Percentiles rank a stretch among this genome's conserved stretches.
Evolutionary conservation across 2,888 invertebrate species (phyloP).

Genomic region (Limnephilus marmoratus): DNA sequence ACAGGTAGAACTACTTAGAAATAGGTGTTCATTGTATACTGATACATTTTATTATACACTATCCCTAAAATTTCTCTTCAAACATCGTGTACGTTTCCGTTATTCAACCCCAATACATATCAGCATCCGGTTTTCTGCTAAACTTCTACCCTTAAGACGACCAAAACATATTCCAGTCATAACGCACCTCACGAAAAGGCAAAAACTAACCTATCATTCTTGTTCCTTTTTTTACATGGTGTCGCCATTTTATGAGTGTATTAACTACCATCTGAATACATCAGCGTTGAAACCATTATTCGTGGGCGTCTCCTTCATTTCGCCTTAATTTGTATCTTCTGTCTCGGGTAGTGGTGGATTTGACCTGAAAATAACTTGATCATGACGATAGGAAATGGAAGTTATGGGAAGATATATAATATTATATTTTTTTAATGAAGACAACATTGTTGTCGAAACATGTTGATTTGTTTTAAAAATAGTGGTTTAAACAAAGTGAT

Average conservation of each 20-base stretch:
- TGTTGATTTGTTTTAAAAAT: too few species aligned
- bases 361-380: neutral
- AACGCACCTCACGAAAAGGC: neutral
- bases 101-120: neutral
- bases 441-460: too few species aligned
- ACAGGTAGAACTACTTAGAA: too few species aligned
- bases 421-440: too few species aligned
- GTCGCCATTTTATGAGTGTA: neutral
- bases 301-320: neutral
- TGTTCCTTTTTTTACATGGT: neutral
- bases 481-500: too few species aligned
- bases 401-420: too few species aligned
- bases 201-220: neutral
- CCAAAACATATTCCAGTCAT: neutral
- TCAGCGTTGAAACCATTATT: neutral
- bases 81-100: slow-evolving; percentile 6
- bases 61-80: neutral
- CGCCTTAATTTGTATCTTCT: neutral
- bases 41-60: neutral
- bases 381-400: neutral
- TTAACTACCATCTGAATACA: neutral
- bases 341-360: neutral
- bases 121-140: neutral
- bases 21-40: too few species aligned
- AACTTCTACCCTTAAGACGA: neutral